These are phyloP conservation scores for Morpho achilles DNA, from an alignment of 2,888 invertebrate species.

Conservation along the genomic window DNA sequence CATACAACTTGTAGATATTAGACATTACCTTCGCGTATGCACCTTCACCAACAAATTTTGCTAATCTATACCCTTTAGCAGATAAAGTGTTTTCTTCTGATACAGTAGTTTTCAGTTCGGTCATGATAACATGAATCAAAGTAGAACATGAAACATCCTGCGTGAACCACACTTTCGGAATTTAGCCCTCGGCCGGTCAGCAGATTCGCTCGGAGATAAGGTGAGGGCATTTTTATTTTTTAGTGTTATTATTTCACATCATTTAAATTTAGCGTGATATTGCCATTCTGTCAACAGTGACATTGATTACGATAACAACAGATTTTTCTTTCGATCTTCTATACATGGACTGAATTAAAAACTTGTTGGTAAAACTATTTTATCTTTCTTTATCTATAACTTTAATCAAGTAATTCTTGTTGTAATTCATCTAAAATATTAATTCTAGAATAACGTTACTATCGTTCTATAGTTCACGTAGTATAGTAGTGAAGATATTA, in stretches of 20 bases:
- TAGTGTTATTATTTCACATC: constrained; percentile 34
- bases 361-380: neutral
- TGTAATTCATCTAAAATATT: too few species aligned
- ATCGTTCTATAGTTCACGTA: too few species aligned
- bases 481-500: too few species aligned
- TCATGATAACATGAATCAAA: constrained; percentile 57
- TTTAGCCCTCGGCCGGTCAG: constrained; percentile 36
- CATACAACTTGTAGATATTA: too few species aligned
- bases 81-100: constrained; percentile 71
- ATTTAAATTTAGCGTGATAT: constrained; percentile 45
- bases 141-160: constrained; percentile 40
- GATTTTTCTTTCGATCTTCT: constrained; percentile 18
- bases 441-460: too few species aligned
- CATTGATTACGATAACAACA: constrained; percentile 19
- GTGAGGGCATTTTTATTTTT: constrained; percentile 56
- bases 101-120: constrained; percentile 60
- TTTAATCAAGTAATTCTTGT: too few species aligned
- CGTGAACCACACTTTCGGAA: constrained; percentile 32
- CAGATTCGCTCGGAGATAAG: constrained; percentile 38
- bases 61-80: constrained; percentile 80
- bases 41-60: constrained; percentile 85
- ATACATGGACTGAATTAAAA: constrained; percentile 1
- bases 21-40: constrained; percentile 86
- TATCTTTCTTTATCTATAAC: neutral
- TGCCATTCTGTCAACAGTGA: constrained; percentile 24